phyloP scores from a whole-genome alignment of 2,797 vertebrate species.

The Sphenopsis melanotis region DNA sequence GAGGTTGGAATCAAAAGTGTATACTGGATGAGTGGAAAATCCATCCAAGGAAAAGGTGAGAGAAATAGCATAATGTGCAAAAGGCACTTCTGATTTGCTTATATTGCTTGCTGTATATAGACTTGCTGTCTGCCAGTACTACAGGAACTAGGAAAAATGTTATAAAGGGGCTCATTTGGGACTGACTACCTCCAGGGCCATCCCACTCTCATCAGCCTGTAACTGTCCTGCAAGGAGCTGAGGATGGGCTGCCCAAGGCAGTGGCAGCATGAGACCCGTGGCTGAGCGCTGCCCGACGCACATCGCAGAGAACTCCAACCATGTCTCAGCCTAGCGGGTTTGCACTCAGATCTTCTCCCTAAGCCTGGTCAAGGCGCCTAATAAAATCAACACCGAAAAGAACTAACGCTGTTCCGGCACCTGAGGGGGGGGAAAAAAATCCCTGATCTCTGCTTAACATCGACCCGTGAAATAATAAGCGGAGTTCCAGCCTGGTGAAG shows the following conservation, averaged over 20 bases:
- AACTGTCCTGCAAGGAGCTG: background rate
- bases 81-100: background rate
- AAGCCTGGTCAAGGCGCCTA: background rate
- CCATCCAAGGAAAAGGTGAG: background rate
- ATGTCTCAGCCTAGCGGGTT: background rate
- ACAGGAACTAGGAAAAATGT: background rate
- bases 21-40: background rate
- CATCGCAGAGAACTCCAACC: background rate
- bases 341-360: background rate
- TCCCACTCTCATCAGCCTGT: background rate
- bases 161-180: background rate
- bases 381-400: background rate
- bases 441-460: background rate
- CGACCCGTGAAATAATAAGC: accelerated
- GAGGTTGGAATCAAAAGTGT: background rate
- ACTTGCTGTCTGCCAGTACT: background rate
- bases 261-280: background rate
- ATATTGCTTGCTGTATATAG: background rate
- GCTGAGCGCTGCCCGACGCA: accelerated
- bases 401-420: accelerated
- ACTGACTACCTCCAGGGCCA: background rate
- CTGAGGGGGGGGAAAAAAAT: accelerated
- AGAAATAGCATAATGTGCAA: background rate
- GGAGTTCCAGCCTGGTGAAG: background rate
- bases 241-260: accelerated